Percentiles rank a stretch among this genome's conserved stretches.
Conservation (phyloP, 2,888 invertebrate genomes). For the Perithous albicinctus region DNA sequence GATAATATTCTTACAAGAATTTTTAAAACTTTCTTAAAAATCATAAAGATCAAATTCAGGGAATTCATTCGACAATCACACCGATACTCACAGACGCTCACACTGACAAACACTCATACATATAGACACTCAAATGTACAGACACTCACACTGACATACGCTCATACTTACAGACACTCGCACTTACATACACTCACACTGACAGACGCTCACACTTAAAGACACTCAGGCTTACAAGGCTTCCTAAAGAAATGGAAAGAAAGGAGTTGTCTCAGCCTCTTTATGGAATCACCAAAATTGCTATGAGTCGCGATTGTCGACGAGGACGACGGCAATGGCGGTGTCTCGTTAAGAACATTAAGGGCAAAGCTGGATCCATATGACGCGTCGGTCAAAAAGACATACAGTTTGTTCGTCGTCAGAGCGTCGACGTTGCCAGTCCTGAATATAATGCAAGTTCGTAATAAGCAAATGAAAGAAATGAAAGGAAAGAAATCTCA, state of each 20-base stretch:
- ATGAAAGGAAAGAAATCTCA: conserved; percentile 6
- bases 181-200: too few species aligned
- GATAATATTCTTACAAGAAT: too few species aligned
- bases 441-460: neutral
- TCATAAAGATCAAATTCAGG: too few species aligned
- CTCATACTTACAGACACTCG: too few species aligned
- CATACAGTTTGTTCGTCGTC: neutral
- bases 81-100: too few species aligned
- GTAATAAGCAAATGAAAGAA: conserved; percentile 16
- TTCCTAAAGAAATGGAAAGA: neutral
- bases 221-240: too few species aligned
- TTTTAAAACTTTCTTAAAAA: too few species aligned
- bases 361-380: neutral
- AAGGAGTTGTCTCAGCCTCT: neutral
- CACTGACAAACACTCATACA: too few species aligned
- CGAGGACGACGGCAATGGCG: conserved; percentile 10
- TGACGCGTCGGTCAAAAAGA: conserved; percentile 5
- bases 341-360: conserved; percentile 25
- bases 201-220: too few species aligned
- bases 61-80: too few species aligned
- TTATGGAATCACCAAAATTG: conserved; percentile 16
- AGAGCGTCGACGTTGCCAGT: neutral
- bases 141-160: too few species aligned
- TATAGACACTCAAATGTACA: too few species aligned
- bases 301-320: conserved; percentile 16